Percentiles rank a stretch among this genome's conserved stretches.
Evolutionary conservation across 2,888 invertebrate genomes (phyloP).

Genomic region (Hartigia nigra): DNA sequence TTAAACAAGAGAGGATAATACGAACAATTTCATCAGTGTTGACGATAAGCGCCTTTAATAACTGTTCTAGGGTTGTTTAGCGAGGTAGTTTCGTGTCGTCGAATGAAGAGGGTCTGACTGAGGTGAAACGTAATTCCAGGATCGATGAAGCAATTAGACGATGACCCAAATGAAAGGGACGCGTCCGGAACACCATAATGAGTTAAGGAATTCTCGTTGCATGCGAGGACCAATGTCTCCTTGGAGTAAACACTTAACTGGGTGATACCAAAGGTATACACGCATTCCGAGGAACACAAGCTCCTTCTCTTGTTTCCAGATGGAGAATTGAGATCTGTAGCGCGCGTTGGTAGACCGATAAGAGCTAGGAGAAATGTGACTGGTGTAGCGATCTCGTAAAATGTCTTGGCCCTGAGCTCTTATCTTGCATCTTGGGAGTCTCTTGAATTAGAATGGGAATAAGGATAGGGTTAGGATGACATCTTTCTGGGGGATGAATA

Average conservation of each 20-base stretch:
- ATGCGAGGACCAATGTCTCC: not conserved
- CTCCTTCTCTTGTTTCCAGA: not conserved
- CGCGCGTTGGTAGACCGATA: not conserved
- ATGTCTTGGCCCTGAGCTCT: not conserved
- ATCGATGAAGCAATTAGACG: slow-evolving; percentile 7
- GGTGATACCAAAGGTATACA: not conserved
- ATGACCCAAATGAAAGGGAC: not conserved
- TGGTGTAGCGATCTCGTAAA: not conserved
- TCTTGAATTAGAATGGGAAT: not conserved
- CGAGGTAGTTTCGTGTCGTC: not conserved
- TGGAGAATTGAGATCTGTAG: not conserved
- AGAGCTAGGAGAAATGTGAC: not conserved
- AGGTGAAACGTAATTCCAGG: not conserved
- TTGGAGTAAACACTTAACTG: not conserved
- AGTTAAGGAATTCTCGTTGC: not conserved
- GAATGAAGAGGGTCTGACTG: slow-evolving; percentile 1
- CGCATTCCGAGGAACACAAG: not conserved
- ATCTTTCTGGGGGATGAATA: not conserved
- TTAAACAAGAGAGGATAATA: not conserved
- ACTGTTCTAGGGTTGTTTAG: slow-evolving; percentile 3
- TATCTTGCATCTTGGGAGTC: not conserved
- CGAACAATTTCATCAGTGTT: slow-evolving; percentile 1
- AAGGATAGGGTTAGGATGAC: not conserved
- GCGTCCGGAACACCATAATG: slow-evolving; percentile 1
- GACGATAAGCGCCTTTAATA: slow-evolving; percentile 4